Evolutionary conservation across 2,113 vertebrate genomes (phyloP), one percentile per base, ranked within the genome.

Genomic region (Pyrgilauda ruficollis): DNA sequence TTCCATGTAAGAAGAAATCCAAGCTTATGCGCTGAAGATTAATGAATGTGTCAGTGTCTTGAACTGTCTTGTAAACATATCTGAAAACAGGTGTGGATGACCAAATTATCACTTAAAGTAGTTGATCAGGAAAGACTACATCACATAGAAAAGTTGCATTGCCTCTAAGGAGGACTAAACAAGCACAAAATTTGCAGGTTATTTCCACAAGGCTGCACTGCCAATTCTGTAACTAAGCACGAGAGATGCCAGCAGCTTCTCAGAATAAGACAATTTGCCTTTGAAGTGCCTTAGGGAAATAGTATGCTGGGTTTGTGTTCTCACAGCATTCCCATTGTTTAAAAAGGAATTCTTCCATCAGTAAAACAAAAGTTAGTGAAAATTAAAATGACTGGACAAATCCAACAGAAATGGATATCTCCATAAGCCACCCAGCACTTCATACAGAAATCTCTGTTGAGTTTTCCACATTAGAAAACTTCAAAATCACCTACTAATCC

Each of bases 1-100:
- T 97, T 97, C 96, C 92, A 30, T 39, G 82, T 96, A 82, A 97
- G 96, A 98, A 97, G 97, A 97, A 97, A 97, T 95, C 86, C 91
- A 91, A 94, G 72, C 67, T 91, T 94, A 94, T 68, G 69, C 83
- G 58, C 95, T 91, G 44, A 95, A 94, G 83, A 69, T 88, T 28
- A 87, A 94, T 85, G 80, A 88, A 94, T 24, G 62, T 80, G 79
- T 95, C 69, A 74, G 63, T 96, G 79, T 96, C 77, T 63, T 89
- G 83, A 96, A 87, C 41, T 92, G 83, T 74, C 87, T 41, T 93
- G 90, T 96, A 97, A 97, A 97, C 93, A 83, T 84, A 89, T 12
- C 81, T 49, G 58, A 93, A 91, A 97, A 96, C 87, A 89, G 84
- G 96, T 63, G 53, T 49, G 58, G 74, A 84, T 94, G 87, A 89